Base-by-base conservation (phyloP, 1,140 invertebrate genomes). In the Berghia stephanieae region DNA sequence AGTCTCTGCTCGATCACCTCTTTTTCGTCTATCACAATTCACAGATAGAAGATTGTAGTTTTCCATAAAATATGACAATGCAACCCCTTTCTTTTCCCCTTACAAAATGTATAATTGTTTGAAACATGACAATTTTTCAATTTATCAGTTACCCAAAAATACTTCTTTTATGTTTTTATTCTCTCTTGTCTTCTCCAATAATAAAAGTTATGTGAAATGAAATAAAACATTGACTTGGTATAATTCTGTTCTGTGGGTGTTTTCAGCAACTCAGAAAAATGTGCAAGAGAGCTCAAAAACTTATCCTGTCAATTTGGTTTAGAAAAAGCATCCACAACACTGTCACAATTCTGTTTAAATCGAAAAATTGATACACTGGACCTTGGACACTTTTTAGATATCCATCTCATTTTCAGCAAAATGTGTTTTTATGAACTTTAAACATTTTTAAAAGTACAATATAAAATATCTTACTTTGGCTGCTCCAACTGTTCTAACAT, bases 401-500 rank as follows among this genome's bases (percentile, higher is more conserved):
- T n/a, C n/a, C n/a, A n/a, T n/a, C n/a, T n/a, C n/a, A n/a, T n/a
- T n/a, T n/a, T n/a, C n/a, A n/a, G n/a, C n/a, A n/a, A n/a, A n/a
- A n/a, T n/a, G n/a, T n/a, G n/a, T n/a, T n/a, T n/a, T n/a, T n/a
- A n/a, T n/a, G n/a, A n/a, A n/a, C n/a, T n/a, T n/a, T n/a, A n/a
- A n/a, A n/a, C n/a, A n/a, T n/a, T n/a, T n/a, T n/a, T n/a, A n/a
- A n/a, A n/a, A n/a, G n/a, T n/a, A n/a, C n/a, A n/a, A n/a, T n/a
- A n/a, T n/a, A n/a, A n/a, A n/a, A n/a, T n/a, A n/a, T 83, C 88
- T 86, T 86, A 92, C 88, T 96, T 96, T 4, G 95, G 95, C 27
- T 94, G 94, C 84, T 96, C 95, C 21, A 95, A 93, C 85, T 94
- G 93, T 83, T 96, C 95, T 18, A 97, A 88, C 3, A 98, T 85